Evolutionary conservation across 2,113 vertebrate species (phyloP), one percentile per base, ranked within the genome.

Genomic region (Tapirus terrestris): DNA sequence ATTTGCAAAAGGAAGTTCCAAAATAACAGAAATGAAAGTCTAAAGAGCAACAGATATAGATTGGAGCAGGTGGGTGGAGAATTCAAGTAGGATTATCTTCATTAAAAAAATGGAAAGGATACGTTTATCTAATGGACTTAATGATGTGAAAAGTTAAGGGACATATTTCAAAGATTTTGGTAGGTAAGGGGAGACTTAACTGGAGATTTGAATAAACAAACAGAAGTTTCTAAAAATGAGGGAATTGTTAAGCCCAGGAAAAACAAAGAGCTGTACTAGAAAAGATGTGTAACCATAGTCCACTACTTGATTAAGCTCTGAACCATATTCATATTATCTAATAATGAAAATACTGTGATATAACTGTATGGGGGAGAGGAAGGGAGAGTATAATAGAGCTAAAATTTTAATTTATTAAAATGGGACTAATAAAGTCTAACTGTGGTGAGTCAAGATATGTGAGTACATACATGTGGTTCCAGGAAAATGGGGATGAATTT

Each of bases 331-430:
- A 58, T 29, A 31, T 53, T 67, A n/a, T 83, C 25, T 89, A 68
- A 43, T 31, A 73, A 85, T 81, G 31, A 79, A 63, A 92, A 67
- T 29, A 11, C 20, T 33, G 0, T 60, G 39, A 20, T 39, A 51
- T 21, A 72, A 12, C 17, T 31, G 6, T 48, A 48, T 31, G 27
- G 23, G 53, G 29, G 39, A 60, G 5, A 3, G 13, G 23, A 58
- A 82, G 61, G 12, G 6, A 56, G 3, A 53, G 0, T 53, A 45
- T 33, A 63, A 68, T 33, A 51, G 25, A 70, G 6, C 16, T n/a
- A 43, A 95, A 90, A 53, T 92, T 68, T 5, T 79, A 56, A n/a
- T 65, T 72, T 58, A 84, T 43, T 80, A 81, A 96, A 58, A 83
- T 31, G 36, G 5, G 27, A 72, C 3, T 72, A 95, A 45, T 53